Evolutionary conservation across 2,113 vertebrate species (phyloP).

Genomic region (Euleptes europaea): DNA sequence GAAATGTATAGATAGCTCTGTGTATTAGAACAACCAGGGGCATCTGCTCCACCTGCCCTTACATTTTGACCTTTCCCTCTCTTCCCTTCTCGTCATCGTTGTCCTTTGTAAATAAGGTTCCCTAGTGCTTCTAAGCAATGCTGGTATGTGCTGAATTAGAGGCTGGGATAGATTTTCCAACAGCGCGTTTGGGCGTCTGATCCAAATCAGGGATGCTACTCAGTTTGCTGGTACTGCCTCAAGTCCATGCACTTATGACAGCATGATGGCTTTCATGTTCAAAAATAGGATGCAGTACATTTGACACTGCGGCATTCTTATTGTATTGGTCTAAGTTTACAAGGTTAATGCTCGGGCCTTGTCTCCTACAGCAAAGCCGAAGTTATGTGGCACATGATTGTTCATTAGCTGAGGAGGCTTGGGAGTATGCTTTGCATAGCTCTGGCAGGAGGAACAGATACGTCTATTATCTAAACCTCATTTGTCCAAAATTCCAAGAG

Average conservation of each 20-base stretch:
- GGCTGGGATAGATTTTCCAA: neutral
- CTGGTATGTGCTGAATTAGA: neutral
- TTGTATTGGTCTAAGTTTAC: neutral
- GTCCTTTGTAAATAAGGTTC: neutral
- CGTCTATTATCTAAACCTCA: neutral
- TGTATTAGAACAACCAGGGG: too few relatives aligned
- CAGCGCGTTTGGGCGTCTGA: neutral
- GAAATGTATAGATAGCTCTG: too few relatives aligned
- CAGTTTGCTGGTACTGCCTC: neutral
- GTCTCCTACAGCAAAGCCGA: neutral
- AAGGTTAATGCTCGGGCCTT: neutral
- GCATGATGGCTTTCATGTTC: neutral
- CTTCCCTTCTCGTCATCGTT: neutral
- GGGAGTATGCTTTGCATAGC: neutral
- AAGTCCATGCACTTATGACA: neutral
- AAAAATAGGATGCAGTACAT: neutral
- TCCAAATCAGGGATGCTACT: neutral
- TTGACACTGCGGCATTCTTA: neutral
- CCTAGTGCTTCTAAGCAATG: neutral
- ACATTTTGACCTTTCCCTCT: neutral
- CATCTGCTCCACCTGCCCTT: neutral
- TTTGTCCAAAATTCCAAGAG: neutral
- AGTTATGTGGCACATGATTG: neutral
- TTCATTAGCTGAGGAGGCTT: neutral
- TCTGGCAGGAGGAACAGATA: neutral